Evolutionary conservation across 2,113 vertebrate genomes (phyloP), one percentile per base, ranked within the genome.

Genomic region (Chroicocephalus ridibundus): DNA sequence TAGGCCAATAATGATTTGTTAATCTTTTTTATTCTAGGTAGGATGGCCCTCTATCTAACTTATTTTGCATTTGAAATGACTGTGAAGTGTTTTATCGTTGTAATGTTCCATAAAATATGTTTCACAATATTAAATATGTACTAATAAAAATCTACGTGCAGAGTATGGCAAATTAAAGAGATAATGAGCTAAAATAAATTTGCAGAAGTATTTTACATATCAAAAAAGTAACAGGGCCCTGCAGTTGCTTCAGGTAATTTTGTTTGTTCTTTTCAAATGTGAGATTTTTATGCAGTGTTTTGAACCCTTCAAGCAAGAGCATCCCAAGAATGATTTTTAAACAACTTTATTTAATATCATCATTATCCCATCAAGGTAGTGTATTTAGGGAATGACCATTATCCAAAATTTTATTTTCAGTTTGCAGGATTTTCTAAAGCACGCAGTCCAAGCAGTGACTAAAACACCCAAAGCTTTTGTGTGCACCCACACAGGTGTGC

Each of bases 131-230:
- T 87, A 95, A 94, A 85, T 11, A 44, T 66, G 3, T 47, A 88
- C 75, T 71, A 94, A 93, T 57, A 86, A 94, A 82, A 65, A 60
- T 65, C 18, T 64, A 27, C 34, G 91, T 86, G 38, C 29, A 81
- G 25, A 93, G 87, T 51, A 79, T 4, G 62, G 71, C 32, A 97
- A 97, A 90, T 38, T 29, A 22, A 95, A 96, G 76, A 74, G 47
- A 79, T 79, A 96, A 96, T 94, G 82, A 96, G 51, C 25, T 75
- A 86, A 94, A 96, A 86, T 92, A 95, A 89, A 85, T 90, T 81
- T 93, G 13, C 68, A 91, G 40, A 85, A 75, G 10, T 75, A 65
- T 87, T 97, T 96, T 97, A 86, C 70, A 96, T 95, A 96, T 94
- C 62, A 96, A 96, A 97, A 82, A 96, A 80, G 15, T 57, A 96